Base-by-base conservation (phyloP, 2,888 invertebrate species). In the Oligia fasciuncula region DNA sequence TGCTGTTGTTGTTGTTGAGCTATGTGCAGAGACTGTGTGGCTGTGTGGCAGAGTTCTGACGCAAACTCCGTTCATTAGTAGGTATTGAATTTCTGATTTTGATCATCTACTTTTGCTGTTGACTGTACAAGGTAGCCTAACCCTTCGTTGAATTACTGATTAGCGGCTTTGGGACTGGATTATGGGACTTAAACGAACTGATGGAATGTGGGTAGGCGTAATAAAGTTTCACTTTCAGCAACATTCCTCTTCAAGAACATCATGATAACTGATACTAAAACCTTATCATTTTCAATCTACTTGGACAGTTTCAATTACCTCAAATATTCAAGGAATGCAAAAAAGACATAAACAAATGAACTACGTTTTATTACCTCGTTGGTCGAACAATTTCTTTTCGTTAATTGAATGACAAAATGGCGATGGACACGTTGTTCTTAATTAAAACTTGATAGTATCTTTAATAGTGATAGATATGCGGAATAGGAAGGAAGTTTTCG, bases 331-430 rank as follows among this genome's bases (percentile, higher is more conserved):
- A 65, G 63, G 74, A 81, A 86, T 84, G 77, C 65, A 77, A 81
- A 81, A 73, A 72, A 75, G 29, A 79, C 67, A 68, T 66, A 72
- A 71, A 67, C 60, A 80, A 85, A 77, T 74, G 46, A 79, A 77
- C 46, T 43, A 60, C 63, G 17, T 80, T 85, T 85, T 85, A 89
- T 84, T 66, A 43, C 49, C 54, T 76, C 81, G 69, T 81, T 81
- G 29, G 23, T 35, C 23, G 35, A 76, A 71, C 63, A 83, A 79
- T 76, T 66, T 80, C 73, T 70, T 79, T 78, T 80, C 71, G 73
- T 73, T 88, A 85, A 89, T 90, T 88, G 85, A 81, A 84, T 69
- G 54, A 69, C 46, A 23, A 68, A 79, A 84, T 68, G 51, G 74
- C 49, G 46, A 46, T 69, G 67, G 19, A 69, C 67, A 68, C 66